Conservation (phyloP, 2,113 vertebrate species). For the pig (Sus scrofa) region DNA sequence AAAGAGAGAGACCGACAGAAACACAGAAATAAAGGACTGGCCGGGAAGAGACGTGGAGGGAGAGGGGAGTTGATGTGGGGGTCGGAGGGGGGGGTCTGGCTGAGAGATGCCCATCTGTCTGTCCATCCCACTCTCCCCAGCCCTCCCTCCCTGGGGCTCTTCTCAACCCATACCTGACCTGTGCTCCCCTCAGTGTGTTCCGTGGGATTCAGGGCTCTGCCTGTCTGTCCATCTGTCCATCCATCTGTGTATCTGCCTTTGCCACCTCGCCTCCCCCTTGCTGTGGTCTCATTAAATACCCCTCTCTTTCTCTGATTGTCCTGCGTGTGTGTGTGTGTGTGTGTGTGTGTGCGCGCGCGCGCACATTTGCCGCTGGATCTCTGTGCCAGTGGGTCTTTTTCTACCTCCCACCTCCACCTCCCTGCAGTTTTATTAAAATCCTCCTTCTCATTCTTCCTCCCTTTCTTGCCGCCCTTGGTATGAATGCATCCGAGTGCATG, state of each 20-base stretch:
- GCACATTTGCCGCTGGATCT: neutral
- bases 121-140: neutral
- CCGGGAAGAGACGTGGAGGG: neutral
- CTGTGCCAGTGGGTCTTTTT: neutral
- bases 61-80: neutral
- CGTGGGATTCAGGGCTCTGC: neutral
- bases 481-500: neutral
- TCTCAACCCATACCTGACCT: neutral
- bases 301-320: neutral
- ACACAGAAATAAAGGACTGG: neutral
- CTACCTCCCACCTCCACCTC: neutral
- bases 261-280: neutral
- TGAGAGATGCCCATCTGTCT: neutral
- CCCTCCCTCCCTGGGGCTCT: neutral
- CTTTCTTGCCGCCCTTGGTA: neutral
- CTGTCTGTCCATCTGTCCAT: neutral
- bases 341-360: too few relatives aligned
- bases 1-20: neutral
- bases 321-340: too few relatives aligned
- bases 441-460: neutral
- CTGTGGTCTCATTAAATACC: neutral
- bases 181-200: neutral
- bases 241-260: neutral
- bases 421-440: neutral
- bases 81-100: accelerated